phyloP scores from a whole-genome alignment of 2,888 invertebrate species.

The Blastobasis adustella region DNA sequence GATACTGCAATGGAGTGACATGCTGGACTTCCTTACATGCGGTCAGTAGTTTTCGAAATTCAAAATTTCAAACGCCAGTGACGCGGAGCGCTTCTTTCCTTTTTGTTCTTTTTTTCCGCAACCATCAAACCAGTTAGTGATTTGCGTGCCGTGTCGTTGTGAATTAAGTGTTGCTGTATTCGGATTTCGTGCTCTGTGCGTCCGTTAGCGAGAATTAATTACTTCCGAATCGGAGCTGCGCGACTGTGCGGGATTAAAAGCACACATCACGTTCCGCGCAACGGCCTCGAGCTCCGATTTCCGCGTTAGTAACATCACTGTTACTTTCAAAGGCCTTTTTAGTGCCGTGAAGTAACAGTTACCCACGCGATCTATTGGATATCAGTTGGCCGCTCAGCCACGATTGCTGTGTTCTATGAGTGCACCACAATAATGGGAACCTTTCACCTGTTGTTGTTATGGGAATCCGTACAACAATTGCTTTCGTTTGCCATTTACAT shows the following conservation, averaged over 20 bases:
- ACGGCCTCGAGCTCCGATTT: conserved; percentile 33
- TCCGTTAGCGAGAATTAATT: conserved; percentile 10
- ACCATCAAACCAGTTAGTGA: background rate
- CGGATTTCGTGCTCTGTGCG: background rate
- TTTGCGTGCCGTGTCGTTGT: background rate
- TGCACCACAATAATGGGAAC: conserved; percentile 44
- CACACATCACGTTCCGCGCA: conserved; percentile 31
- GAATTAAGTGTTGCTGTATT: background rate
- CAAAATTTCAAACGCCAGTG: background rate
- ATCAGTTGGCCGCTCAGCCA: conserved; percentile 9
- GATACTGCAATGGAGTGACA: conserved; percentile 70
- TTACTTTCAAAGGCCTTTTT: conserved; percentile 56
- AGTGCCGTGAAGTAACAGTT: conserved; percentile 35
- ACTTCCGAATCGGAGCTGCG: conserved; percentile 18
- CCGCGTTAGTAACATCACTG: conserved; percentile 45
- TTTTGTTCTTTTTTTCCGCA: background rate
- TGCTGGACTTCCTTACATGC: conserved; percentile 62
- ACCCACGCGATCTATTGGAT: conserved; percentile 41
- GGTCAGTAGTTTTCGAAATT: conserved; percentile 50
- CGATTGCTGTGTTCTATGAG: conserved; percentile 20
- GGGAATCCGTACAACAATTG: conserved; percentile 34
- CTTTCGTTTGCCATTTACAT: conserved; percentile 32
- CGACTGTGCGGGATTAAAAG: no score
- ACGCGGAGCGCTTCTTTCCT: background rate
- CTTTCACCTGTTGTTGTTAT: conserved; percentile 45